Evolutionary conservation across 2,113 vertebrate genomes (phyloP).

Genomic region (Thomomys bottae): DNA sequence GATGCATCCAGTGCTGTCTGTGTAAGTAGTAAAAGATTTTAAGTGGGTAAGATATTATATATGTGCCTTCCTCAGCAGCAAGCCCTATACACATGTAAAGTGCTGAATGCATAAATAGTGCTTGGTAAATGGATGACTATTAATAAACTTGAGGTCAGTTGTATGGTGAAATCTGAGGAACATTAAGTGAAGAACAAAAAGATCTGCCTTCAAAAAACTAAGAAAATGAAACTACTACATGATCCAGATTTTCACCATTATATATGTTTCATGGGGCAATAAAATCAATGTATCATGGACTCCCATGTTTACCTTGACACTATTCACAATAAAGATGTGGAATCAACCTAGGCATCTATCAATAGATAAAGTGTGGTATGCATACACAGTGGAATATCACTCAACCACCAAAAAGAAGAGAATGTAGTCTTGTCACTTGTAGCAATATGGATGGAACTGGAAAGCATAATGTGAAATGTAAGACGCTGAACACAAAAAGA

Average conservation of each 20-base stretch:
- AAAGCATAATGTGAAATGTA: background rate
- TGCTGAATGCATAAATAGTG: background rate
- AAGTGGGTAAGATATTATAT: background rate
- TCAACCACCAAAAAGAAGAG: background rate
- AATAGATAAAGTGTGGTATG: background rate
- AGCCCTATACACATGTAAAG: background rate
- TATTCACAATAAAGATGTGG: background rate
- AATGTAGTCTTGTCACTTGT: background rate
- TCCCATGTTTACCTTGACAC: background rate
- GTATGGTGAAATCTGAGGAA: background rate
- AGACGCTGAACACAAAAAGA: background rate
- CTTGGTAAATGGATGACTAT: background rate
- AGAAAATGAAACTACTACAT: background rate
- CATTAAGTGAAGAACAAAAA: background rate
- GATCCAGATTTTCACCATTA: background rate
- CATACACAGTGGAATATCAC: no score
- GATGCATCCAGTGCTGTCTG: background rate
- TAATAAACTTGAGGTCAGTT: background rate
- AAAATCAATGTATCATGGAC: background rate
- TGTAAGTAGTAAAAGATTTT: background rate
- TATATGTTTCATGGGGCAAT: background rate
- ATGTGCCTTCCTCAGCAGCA: background rate
- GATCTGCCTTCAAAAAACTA: background rate
- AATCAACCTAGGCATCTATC: background rate
- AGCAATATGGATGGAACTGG: background rate